These are phyloP conservation scores for Zaprionus africanus DNA, from an alignment of 1,140 invertebrate species.

Conservation along the genomic window DNA sequence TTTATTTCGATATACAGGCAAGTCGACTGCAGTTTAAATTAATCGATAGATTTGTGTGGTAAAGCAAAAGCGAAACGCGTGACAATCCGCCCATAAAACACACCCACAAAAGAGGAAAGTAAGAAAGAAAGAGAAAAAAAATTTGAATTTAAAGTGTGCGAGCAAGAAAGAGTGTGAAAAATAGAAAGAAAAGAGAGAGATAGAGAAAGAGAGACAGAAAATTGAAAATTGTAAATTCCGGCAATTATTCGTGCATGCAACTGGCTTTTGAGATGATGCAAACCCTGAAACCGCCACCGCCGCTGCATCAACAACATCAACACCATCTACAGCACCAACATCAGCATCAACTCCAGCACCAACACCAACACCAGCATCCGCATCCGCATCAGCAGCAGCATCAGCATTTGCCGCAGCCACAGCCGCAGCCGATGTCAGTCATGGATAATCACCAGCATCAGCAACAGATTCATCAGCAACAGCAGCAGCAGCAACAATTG, in stretches of 20 bases:
- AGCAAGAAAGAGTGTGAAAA: not conserved
- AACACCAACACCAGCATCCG: slow-evolving; percentile 29
- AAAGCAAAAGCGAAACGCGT: slow-evolving; percentile 50
- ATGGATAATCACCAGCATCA: slow-evolving; percentile 38
- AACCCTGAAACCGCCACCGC: slow-evolving; percentile 82
- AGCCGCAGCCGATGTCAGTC: slow-evolving; percentile 6
- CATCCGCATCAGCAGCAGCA: slow-evolving; percentile 50
- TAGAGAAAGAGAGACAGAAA: not conserved
- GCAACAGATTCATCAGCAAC: slow-evolving; percentile 66
- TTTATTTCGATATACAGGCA: slow-evolving; percentile 6
- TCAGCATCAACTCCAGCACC: slow-evolving; percentile 39
- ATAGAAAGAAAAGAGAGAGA: not conserved
- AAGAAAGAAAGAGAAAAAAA: not conserved
- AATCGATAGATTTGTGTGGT: slow-evolving; percentile 18
- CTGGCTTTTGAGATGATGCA: slow-evolving; percentile 83
- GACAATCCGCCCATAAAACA: slow-evolving; percentile 28
- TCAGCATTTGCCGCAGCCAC: slow-evolving; percentile 61
- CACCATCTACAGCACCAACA: slow-evolving; percentile 53
- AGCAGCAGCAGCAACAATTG: slow-evolving; percentile 73
- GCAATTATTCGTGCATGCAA: slow-evolving; percentile 49
- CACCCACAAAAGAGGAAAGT: not conserved
- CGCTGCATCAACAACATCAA: slow-evolving; percentile 74
- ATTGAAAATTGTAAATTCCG: slow-evolving; percentile 5
- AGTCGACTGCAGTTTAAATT: not conserved
- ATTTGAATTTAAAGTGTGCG: not conserved